Evolutionary conservation across 2,113 vertebrate species (phyloP), one percentile per base, ranked within the genome.

Genomic region (Daubentonia madagascariensis): DNA sequence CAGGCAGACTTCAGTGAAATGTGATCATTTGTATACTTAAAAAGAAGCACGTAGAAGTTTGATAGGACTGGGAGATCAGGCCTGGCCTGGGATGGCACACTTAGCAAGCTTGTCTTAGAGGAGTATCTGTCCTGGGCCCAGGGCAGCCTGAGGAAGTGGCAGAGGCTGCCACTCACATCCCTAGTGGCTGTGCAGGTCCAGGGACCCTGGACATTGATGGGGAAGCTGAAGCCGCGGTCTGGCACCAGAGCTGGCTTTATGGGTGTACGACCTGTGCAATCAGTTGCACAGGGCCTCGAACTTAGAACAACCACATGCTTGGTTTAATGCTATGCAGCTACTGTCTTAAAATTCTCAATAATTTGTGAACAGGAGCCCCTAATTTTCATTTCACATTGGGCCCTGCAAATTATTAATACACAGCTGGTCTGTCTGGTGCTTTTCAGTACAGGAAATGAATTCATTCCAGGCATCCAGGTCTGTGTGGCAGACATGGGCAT

Each of bases 121-220:
- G 23, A 52, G 16, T 37, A 5, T 78, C 50, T 23, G 12, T 61
- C 50, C 28, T n/a, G 50, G 48, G 28, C 28, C 40, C 14, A 3
- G 52, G 22, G 32, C 4, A 12, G 57, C 54, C 50, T n/a, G 13
- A 1, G 13, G 37, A 67, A 57, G n/a, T 13, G 30, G 68, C 68
- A 68, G 68, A 61, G n/a, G 11, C 43, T 37, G n/a, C 7, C 22
- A 70, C 17, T 57, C 50, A 30, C 1, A 50, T 23, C 3, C 18
- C 13, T 32, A 6, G 25, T 32, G 48, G 13, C 40, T 13, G 8
- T 32, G 23, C 4, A 48, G 59, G 59, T 22, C 30, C 8, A 9
- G 45, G 32, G 40, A 30, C 14, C 18, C 63, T 0, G 7, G 45
- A 5, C 18, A 22, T 13, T 4, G 8, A 43, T 14, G 1, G 7